Percentiles rank a stretch among this genome's conserved stretches.
These are phyloP conservation scores for Drosophila arawakana DNA, from an alignment of 1,140 invertebrate species.

Conservation along the genomic window DNA sequence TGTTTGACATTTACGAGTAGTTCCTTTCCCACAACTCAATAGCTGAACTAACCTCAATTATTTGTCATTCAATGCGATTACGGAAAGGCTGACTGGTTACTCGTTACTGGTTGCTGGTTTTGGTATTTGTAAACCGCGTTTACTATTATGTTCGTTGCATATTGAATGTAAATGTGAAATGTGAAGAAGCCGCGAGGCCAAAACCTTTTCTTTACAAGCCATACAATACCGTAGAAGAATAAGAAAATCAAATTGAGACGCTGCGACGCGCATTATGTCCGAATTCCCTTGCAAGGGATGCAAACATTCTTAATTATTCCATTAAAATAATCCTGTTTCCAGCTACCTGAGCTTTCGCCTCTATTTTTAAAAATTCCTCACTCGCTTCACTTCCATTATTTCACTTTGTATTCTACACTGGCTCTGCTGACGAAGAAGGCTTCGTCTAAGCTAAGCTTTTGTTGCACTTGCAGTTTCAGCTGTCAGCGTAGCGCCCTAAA, in stretches of 20 bases:
- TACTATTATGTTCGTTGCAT: slow-evolving; percentile 58
- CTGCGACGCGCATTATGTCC: slow-evolving; percentile 27
- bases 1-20: slow-evolving; percentile 76
- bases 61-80: slow-evolving; percentile 82
- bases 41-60: slow-evolving; percentile 80
- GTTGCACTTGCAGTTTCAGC: slow-evolving; percentile 49
- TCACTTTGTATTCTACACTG: too few relatives aligned
- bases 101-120: slow-evolving; percentile 18
- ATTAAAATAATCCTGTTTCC: slow-evolving; percentile 68
- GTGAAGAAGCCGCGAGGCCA: slow-evolving; percentile 11
- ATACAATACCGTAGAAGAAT: slow-evolving; percentile 61
- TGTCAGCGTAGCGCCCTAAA: slow-evolving; percentile 63
- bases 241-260: slow-evolving; percentile 67
- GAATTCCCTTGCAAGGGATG: slow-evolving; percentile 29
- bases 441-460: slow-evolving; percentile 49
- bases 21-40: slow-evolving; percentile 58
- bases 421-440: not conserved
- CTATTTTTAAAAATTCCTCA: slow-evolving; percentile 35
- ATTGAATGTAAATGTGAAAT: slow-evolving; percentile 47
- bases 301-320: slow-evolving; percentile 80
- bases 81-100: slow-evolving; percentile 37
- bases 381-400: slow-evolving; percentile 5
- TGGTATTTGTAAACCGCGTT: slow-evolving; percentile 57
- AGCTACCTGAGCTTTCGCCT: slow-evolving; percentile 54
- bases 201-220: slow-evolving; percentile 19